phyloP scores from a whole-genome alignment of 2,113 vertebrate genomes.

The Gallinago media region DNA sequence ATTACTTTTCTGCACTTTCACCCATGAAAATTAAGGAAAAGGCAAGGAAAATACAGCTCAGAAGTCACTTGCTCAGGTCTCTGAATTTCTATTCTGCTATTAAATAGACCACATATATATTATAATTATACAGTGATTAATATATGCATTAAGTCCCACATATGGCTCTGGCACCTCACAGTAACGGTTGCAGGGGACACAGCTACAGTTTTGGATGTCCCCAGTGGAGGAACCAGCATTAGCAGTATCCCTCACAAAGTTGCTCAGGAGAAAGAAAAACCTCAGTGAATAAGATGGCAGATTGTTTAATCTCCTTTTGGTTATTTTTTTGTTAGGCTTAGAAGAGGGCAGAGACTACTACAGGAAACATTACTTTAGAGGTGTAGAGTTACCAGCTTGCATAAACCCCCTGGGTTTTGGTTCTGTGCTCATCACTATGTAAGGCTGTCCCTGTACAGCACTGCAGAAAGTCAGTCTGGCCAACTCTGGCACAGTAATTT shows the following conservation, averaged over 20 bases:
- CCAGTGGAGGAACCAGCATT: neutral
- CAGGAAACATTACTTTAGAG: neutral
- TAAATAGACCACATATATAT: neutral
- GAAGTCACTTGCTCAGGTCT: neutral
- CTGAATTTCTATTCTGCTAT: neutral
- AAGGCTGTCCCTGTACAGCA: neutral
- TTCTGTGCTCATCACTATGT: neutral
- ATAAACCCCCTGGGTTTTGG: neutral
- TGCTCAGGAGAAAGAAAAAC: neutral
- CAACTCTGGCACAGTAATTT: fast-evolving
- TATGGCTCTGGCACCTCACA: neutral
- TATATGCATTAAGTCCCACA: neutral
- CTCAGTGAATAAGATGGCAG: neutral
- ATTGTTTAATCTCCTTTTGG: neutral
- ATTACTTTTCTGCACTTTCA: too few relatives aligned
- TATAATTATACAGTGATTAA: neutral
- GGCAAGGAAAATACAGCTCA: neutral
- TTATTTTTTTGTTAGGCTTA: neutral
- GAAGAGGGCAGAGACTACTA: neutral
- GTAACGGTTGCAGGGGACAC: neutral
- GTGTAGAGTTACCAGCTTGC: neutral
- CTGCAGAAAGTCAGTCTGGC: neutral
- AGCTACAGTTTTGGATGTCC: neutral
- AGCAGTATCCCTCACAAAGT: neutral
- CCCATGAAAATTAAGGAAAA: neutral